Conservation (phyloP, 1,140 invertebrate genomes). For the Diachasma alloeum region DNA sequence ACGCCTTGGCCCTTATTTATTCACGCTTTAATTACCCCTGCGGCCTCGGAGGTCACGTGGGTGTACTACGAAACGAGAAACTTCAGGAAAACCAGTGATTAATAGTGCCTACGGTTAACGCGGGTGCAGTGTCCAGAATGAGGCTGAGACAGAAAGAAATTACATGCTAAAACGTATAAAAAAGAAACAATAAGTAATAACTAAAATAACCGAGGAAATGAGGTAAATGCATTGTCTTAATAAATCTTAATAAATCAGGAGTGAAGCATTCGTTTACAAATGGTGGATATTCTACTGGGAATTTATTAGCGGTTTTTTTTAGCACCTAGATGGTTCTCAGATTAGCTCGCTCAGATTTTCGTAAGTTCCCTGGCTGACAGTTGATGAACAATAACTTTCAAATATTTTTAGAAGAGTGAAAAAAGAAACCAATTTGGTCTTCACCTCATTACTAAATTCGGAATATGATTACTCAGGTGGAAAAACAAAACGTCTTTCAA, state of each 20-base stretch:
- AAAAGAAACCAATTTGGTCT: too few relatives aligned
- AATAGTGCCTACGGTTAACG: conserved; percentile 55
- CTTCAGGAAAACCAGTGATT: conserved; percentile 56
- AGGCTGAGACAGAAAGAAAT: conserved; percentile 4
- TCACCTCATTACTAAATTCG: too few relatives aligned
- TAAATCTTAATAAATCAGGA: neutral
- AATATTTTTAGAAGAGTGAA: too few relatives aligned
- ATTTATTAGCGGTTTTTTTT: neutral
- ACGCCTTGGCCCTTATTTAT: conserved; percentile 61
- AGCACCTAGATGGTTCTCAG: neutral
- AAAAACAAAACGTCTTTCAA: too few relatives aligned
- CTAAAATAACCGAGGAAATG: neutral
- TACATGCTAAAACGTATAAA: conserved; percentile 6
- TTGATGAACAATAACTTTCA: too few relatives aligned
- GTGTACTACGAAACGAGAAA: conserved; percentile 56
- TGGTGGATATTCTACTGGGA: neutral
- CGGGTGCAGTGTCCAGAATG: conserved; percentile 36
- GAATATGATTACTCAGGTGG: too few relatives aligned
- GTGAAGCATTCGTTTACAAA: neutral
- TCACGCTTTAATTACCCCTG: conserved; percentile 61
- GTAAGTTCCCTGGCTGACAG: too few relatives aligned
- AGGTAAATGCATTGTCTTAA: neutral
- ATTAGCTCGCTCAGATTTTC: neutral
- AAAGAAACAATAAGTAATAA: neutral
- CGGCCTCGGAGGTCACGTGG: conserved; percentile 46